Base-by-base conservation (phyloP, 2,888 invertebrate genomes). In the Plebejus melissa region DNA sequence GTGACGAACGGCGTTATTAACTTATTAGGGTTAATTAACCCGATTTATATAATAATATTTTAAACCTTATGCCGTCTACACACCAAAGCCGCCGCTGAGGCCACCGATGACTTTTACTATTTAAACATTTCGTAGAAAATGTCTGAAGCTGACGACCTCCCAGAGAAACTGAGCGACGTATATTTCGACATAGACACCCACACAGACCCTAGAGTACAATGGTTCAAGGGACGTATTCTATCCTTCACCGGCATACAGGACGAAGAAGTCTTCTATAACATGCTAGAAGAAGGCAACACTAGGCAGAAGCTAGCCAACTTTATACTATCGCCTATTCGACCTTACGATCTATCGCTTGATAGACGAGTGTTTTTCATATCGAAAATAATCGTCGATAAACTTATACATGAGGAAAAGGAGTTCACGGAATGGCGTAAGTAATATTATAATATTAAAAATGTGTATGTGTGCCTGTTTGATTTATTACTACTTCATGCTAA, bases 401-500 rank as follows among this genome's bases (percentile, higher is more conserved):
- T 96, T 9, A 91, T 94, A 76, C 89, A 93, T 82, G 94, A 96
- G 28, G 96, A 97, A 82, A 96, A 96, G 83, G 97, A 97, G 86
- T 95, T 97, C 77, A 94, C 96, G 80, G 96, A 97, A 89, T 95
- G 96, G 94, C 95, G 97, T 97, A 90, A 94, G 94, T 87, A 46
- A 22, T 9, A 41, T 1, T 41, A 32, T 2, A 32, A 32, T 46
- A 46, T 46, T 46, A 46, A 46, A 41, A 41, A 9, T 9, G 32
- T 32, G 32, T 32, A 32, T 41, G 41, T 41, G 41, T 41, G 41
- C 9, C 41, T 41, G 41, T 41, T 9, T 41, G 41, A 0, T 41
- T 41, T 41, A 7, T 1, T 41, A 41, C 41, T 41, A 6, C 41
- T 41, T 41, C 1, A 41, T 0, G 9, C 41, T 38, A 6, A 38